Conservation (phyloP, 2,888 invertebrate species). For the Halictus quadricinctus region DNA sequence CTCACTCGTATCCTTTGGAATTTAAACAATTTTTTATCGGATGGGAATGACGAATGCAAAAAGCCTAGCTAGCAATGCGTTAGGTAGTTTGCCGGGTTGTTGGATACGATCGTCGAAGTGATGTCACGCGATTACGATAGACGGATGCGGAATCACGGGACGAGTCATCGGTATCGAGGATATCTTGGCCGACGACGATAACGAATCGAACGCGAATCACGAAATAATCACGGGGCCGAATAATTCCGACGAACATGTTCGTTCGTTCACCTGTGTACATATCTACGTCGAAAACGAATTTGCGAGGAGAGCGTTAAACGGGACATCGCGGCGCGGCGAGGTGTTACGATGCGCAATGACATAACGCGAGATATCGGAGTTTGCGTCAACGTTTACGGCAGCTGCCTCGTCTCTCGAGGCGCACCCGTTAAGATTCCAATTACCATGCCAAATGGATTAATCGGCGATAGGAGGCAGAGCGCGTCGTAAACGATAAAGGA, state of each 20-base stretch:
- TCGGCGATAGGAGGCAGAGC: neutral
- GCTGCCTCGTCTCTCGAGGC: neutral
- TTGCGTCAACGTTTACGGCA: slow-evolving; percentile 18
- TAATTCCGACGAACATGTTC: neutral
- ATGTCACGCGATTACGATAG: neutral
- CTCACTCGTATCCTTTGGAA: slow-evolving; percentile 14
- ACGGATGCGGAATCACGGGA: neutral
- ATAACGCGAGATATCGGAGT: slow-evolving; percentile 50
- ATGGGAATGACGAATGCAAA: neutral
- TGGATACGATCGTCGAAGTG: neutral
- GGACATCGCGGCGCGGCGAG: neutral
- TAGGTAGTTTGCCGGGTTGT: neutral
- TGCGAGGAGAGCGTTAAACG: neutral
- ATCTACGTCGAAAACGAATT: neutral
- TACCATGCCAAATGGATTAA: slow-evolving; percentile 1
- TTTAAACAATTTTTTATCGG: neutral
- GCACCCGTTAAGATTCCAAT: slow-evolving; percentile 12
- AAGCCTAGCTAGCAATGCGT: neutral
- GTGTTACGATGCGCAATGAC: slow-evolving; percentile 28
- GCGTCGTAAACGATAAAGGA: neutral
- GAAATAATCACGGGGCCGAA: neutral
- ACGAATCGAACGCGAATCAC: neutral
- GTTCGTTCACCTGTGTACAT: neutral
- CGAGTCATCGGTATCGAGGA: neutral
- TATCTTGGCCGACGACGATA: neutral